Conservation (phyloP, 2,797 vertebrate species). For the Pelodytes ibericus region DNA sequence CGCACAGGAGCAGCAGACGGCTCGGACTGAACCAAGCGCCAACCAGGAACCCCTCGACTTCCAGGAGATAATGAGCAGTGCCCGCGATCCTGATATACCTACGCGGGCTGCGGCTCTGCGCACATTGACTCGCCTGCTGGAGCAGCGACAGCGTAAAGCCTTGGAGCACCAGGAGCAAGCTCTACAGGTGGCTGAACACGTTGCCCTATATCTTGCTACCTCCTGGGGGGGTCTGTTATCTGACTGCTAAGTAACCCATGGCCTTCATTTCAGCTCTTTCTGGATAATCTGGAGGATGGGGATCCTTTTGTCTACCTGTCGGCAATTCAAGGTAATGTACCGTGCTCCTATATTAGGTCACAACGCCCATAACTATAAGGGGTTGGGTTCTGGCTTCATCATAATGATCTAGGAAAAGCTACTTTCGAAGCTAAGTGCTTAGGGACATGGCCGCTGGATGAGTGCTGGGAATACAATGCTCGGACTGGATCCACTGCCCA, state of each 20-base stretch:
- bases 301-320: constrained; percentile 94
- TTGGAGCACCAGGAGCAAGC: constrained; percentile 77
- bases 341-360: too few species aligned
- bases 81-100: constrained; percentile 84
- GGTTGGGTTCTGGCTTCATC: too few species aligned
- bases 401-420: too few species aligned
- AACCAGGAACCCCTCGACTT: constrained; percentile 47
- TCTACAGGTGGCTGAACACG: constrained; percentile 72
- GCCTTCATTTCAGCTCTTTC: constrained; percentile 79
- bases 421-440: too few species aligned
- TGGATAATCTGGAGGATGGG: constrained; percentile 90
- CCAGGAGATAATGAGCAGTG: constrained; percentile 75
- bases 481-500: too few species aligned
- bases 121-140: constrained; percentile 72
- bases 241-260: not conserved
- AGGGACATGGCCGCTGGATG: too few species aligned
- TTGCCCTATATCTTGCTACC: not conserved
- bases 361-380: too few species aligned
- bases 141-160: constrained; percentile 64
- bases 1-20: not conserved
- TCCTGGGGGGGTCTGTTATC: not conserved
- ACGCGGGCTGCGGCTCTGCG: constrained; percentile 81
- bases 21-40: not conserved
- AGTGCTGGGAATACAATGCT: too few species aligned
- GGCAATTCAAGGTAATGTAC: constrained; percentile 89